These are phyloP conservation scores for Ornithoptera alexandrae DNA, from an alignment of 2,888 invertebrate species.

Conservation along the genomic window DNA sequence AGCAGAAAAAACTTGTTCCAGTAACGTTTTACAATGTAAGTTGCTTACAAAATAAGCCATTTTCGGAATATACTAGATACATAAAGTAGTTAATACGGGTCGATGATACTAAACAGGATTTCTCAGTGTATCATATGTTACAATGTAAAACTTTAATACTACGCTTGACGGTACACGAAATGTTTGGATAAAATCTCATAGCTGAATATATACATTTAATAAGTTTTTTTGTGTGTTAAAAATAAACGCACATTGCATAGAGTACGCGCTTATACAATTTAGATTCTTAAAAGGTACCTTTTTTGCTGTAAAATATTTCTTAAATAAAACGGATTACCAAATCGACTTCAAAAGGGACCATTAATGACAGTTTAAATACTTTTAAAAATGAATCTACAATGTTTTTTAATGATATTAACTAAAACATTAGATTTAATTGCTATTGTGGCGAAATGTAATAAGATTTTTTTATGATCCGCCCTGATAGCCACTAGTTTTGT, in stretches of 20 bases:
- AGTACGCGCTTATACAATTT: not conserved
- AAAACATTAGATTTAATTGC: too few species aligned
- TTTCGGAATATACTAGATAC: not conserved
- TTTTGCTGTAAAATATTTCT: not conserved
- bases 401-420: too few species aligned
- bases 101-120: not conserved
- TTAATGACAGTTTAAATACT: too few species aligned
- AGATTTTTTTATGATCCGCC: too few species aligned
- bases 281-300: not conserved
- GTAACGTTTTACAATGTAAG: not conserved
- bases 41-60: not conserved
- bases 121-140: not conserved
- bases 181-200: not conserved
- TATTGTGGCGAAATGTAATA: too few species aligned
- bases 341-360: too few species aligned
- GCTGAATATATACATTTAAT: not conserved
- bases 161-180: not conserved
- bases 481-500: too few species aligned
- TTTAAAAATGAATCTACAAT: too few species aligned
- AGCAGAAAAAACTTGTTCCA: not conserved
- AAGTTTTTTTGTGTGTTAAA: not conserved
- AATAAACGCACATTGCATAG: not conserved
- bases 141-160: not conserved
- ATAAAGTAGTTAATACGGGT: not conserved
- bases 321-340: too few species aligned